Base-by-base conservation (phyloP, 2,113 vertebrate genomes). In the Malurus elegans region DNA sequence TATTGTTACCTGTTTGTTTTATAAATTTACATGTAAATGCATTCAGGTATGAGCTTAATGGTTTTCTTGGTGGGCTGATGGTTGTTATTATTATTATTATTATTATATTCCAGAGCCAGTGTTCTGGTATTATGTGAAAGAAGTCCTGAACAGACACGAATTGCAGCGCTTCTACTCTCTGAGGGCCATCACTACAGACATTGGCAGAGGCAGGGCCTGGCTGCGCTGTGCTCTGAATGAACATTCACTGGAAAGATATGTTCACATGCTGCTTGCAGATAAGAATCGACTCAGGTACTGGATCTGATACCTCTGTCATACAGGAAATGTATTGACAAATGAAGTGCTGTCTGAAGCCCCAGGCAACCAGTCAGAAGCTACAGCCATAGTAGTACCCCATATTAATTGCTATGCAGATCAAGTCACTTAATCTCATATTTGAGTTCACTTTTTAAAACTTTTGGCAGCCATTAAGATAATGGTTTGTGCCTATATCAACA, bases 111-210 rank as follows among this genome's bases (percentile, higher is more conserved):
- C 97, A 99, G 99, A 99, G 92, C 97, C 99, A 14, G 99, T 98
- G 23, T 99, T 99, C 97, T 99, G 99, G 99, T 98, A 98, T 87
- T 99, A 99, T 1, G 99, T 99, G 97, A 99, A 99, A 91, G 99
- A 99, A 86, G 98, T 99, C 60, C 98, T 99, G 90, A 99, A 98
- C 97, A 98, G 98, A 44, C 99, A 99, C 16, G 99, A 99, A 93
- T 97, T 99, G 50, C 99, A 99, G 82, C 98, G 99, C 60, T 99
- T 99, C 95, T 98, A 98, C 96, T 98, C 99, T 7, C 98, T 99
- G 76, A 98, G 82, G 51, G 98, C 99, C 80, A 99, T 99, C 91
- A 95, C 96, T 3, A 98, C 99, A 0, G 99, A 99, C 76, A 97
- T 98, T 16, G 99, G 99, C 32, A 97, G 99, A 0, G 99, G 99